Evolutionary conservation across 2,888 invertebrate species (phyloP).

Genomic region (Machimus atricapillus): DNA sequence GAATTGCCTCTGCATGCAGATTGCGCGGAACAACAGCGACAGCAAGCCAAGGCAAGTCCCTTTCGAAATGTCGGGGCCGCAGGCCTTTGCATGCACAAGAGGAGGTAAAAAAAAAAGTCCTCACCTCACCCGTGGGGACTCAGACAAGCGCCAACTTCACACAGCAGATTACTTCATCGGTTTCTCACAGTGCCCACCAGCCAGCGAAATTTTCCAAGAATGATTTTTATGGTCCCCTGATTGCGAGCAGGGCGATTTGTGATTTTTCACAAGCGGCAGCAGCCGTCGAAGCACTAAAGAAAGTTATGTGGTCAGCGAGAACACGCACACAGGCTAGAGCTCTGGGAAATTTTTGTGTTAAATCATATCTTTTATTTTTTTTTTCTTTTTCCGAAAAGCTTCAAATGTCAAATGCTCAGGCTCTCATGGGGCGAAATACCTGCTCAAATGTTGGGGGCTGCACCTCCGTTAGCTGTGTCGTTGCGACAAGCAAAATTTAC

Average conservation of each 20-base stretch:
- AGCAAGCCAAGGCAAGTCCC: not conserved
- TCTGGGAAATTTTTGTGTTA: not conserved
- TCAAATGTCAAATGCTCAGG: conserved; percentile 7
- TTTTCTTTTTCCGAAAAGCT: not conserved
- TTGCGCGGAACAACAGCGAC: not conserved
- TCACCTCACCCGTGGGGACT: not conserved
- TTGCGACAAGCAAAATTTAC: not conserved
- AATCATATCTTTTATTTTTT: conserved; percentile 9
- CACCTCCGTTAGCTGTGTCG: not conserved
- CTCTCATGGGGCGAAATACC: not conserved
- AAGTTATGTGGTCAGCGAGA: not conserved
- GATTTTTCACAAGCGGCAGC: not conserved
- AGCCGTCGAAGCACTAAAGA: not conserved
- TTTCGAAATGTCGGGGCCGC: not conserved
- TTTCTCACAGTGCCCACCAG: not conserved
- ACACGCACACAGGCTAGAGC: not conserved
- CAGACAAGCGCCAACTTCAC: not conserved
- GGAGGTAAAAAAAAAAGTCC: not conserved
- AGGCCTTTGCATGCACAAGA: not conserved
- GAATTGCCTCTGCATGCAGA: not conserved
- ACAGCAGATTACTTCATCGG: not conserved
- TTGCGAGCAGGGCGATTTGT: not conserved
- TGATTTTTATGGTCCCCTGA: not conserved
- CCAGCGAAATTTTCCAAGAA: not conserved
- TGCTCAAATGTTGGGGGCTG: not conserved